Base-by-base conservation (phyloP, 2,888 invertebrate genomes). In the Apamea crenata region DNA sequence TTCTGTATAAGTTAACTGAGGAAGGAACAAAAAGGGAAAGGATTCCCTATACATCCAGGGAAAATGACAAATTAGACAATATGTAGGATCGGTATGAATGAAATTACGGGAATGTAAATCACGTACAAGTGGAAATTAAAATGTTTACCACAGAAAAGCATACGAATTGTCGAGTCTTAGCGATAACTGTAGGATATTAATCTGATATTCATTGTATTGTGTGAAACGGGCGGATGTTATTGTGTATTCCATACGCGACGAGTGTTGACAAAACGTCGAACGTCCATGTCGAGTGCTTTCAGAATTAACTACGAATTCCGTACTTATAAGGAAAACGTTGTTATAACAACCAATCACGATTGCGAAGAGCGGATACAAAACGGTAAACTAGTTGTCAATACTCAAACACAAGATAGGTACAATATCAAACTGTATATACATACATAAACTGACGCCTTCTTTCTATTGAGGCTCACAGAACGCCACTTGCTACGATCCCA, bases 211-310 rank as follows among this genome's bases (percentile, higher is more conserved):
- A 85, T 47, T 80, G 80, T 81, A 82, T 72, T 86, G 85, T 86
- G 86, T 80, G 59, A 77, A 81, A 56, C 75, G 66, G 74, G 89
- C 92, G 93, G 93, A 93, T 90, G 92, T 93, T 90, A 89, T 94
- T 91, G 88, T 90, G 90, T 92, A 94, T 93, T 94, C 94, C 70
- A 81, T 81, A 81, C 91, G 83, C 90, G 91, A 81, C 78, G 82
- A 83, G 78, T 84, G 93, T 94, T 94, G 94, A 93, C 91, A 92
- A 92, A 93, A 92, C 91, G 90, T 91, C 89, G 80, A 89, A 86
- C 84, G 87, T 83, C 80, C 78, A 87, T 82, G 78, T 79, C 72
- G 70, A 84, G 56, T 88, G 80, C 80, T 80, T 86, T 87, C 82
- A 68, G 78, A 84, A 81, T 81, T 81, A 85, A 87, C 84, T 70